Evolutionary conservation across 2,797 vertebrate species (phyloP).

Genomic region (Sebastes trivittatus): DNA sequence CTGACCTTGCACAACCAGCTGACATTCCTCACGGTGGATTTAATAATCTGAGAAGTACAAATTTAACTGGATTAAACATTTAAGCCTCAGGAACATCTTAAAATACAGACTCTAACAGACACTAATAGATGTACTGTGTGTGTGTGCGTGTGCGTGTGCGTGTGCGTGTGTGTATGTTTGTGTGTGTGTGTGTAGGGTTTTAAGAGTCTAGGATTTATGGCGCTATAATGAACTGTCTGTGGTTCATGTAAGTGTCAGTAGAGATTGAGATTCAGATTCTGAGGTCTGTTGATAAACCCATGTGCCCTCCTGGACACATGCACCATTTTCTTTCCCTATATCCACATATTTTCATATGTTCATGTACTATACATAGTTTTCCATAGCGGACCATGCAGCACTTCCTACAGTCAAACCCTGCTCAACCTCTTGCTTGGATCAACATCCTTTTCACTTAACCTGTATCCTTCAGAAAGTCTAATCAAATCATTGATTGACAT

Average conservation of each 20-base stretch:
- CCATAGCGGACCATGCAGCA: too few relatives aligned
- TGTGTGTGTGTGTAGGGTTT: not conserved
- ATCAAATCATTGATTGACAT: not conserved
- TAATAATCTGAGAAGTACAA: slow-evolving; percentile 45
- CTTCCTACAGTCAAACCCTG: not conserved
- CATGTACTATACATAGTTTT: too few relatives aligned
- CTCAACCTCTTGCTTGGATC: not conserved
- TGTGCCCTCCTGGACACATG: not conserved
- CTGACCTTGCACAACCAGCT: slow-evolving; percentile 43
- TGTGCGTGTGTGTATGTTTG: not conserved
- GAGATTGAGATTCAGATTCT: not conserved
- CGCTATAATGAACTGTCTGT: not conserved
- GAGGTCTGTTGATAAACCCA: not conserved
- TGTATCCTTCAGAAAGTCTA: not conserved
- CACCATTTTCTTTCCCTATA: too few relatives aligned
- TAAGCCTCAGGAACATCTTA: slow-evolving; percentile 39
- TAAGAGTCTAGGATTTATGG: not conserved
- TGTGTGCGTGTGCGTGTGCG: not conserved
- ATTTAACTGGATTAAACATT: slow-evolving; percentile 56
- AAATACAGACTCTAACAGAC: slow-evolving; percentile 23
- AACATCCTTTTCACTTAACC: not conserved
- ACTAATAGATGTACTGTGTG: not conserved
- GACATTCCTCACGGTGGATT: slow-evolving; percentile 46
- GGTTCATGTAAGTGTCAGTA: not conserved
- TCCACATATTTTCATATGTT: too few relatives aligned